phyloP scores from a whole-genome alignment of 1,140 invertebrate species.

The Steinernema khuongi region DNA sequence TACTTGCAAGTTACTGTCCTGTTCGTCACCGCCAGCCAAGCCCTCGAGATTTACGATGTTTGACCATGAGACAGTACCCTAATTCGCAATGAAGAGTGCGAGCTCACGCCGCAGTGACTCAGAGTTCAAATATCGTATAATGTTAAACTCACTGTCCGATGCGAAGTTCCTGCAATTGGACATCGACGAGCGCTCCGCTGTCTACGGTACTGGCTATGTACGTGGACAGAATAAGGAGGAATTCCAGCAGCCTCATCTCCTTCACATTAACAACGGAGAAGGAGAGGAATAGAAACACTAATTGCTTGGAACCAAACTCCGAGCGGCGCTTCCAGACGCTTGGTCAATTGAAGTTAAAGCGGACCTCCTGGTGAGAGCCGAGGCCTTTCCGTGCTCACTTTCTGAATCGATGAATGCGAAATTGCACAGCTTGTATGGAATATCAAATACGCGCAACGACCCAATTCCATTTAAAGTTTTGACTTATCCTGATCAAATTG shows the following conservation, averaged over 20 bases:
- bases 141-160: conserved; percentile 33
- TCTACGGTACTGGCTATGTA: not conserved
- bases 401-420: not conserved
- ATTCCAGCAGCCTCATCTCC: not conserved
- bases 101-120: not conserved
- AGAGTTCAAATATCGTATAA: conserved; percentile 10
- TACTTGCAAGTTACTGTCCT: not conserved
- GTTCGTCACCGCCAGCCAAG: not conserved
- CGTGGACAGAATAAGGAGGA: not conserved
- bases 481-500: not conserved
- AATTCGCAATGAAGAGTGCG: not conserved
- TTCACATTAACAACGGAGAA: not conserved
- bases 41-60: not conserved
- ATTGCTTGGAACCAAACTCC: not conserved
- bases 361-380: conserved; percentile 4
- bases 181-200: conserved; percentile 21
- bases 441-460: not conserved
- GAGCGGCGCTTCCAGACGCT: not conserved
- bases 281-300: not conserved
- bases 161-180: conserved; percentile 34
- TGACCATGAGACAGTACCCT: not conserved
- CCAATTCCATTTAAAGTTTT: not conserved
- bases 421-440: not conserved
- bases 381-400: not conserved
- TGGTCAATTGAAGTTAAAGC: not conserved